Conservation (phyloP, 2,797 vertebrate species). For the Dromococcyx pavoninus region DNA sequence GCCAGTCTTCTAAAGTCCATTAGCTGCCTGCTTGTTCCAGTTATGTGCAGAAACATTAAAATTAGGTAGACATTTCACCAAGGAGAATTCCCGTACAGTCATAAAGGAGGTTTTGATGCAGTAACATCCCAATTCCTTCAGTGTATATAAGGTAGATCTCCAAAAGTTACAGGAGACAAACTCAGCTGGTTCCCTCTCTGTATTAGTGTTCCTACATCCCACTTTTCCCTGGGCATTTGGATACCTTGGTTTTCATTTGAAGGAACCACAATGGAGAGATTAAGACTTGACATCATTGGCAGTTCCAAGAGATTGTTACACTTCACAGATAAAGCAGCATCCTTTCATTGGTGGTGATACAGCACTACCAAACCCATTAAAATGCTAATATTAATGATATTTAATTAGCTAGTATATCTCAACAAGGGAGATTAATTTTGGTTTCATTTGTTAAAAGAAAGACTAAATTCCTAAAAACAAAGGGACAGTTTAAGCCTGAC, state of each 20-base stretch:
- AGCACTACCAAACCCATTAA: background rate
- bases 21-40: background rate
- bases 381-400: background rate
- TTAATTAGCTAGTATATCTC: background rate
- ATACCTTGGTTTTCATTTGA: background rate
- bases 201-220: background rate
- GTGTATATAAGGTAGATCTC: background rate
- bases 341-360: background rate
- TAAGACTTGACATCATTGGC: background rate
- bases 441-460: background rate
- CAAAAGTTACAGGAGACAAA: background rate
- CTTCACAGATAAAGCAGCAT: background rate
- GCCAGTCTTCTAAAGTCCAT: background rate
- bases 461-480: background rate
- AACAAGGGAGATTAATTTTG: background rate
- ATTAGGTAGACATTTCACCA: background rate
- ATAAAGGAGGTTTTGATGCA: background rate
- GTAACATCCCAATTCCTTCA: background rate
- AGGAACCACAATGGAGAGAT: background rate
- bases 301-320: background rate
- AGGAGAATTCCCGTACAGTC: background rate
- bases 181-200: background rate
- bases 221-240: background rate
- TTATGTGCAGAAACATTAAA: background rate
- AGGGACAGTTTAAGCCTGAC: background rate